Evolutionary conservation across 1,140 invertebrate species (phyloP).

Genomic region (Ericerus pela): DNA sequence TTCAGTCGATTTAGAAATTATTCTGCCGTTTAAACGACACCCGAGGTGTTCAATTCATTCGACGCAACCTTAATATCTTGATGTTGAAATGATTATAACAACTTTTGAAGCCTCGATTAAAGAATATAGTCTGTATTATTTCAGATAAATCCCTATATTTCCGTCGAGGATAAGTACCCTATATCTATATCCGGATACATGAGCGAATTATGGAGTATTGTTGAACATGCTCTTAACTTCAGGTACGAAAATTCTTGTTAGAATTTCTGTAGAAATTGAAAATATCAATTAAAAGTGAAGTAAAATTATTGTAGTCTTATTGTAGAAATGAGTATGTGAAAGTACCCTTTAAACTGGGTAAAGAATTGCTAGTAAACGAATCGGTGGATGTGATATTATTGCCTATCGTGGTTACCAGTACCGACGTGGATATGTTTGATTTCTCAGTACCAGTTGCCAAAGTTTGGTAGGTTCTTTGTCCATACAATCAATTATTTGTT

Average conservation of each 20-base stretch:
- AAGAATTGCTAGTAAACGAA: constrained; percentile 5
- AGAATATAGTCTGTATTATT: constrained; percentile 9
- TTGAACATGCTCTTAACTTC: not conserved
- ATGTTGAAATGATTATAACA: no score
- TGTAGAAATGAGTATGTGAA: constrained; percentile 6
- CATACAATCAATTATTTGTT: not conserved
- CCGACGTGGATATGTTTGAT: constrained; percentile 16
- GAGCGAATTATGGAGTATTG: not conserved
- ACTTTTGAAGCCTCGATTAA: no score
- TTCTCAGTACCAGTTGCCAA: constrained; percentile 18
- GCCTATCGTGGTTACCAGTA: constrained; percentile 17
- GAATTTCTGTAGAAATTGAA: not conserved
- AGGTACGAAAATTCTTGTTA: not conserved
- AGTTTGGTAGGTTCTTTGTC: constrained; percentile 15
- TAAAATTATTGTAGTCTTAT: not conserved
- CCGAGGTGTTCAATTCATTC: no score
- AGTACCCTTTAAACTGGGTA: constrained; percentile 5
- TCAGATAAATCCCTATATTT: constrained; percentile 2
- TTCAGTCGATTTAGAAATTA: no score
- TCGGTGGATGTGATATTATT: constrained; percentile 15
- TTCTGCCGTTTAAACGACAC: no score
- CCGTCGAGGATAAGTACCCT: not conserved
- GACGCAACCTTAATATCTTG: no score
- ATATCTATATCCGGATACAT: not conserved
- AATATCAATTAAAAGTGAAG: not conserved